These are phyloP conservation scores for Fistularia tabacaria DNA, from an alignment of 2,797 vertebrate species.

Conservation along the genomic window DNA sequence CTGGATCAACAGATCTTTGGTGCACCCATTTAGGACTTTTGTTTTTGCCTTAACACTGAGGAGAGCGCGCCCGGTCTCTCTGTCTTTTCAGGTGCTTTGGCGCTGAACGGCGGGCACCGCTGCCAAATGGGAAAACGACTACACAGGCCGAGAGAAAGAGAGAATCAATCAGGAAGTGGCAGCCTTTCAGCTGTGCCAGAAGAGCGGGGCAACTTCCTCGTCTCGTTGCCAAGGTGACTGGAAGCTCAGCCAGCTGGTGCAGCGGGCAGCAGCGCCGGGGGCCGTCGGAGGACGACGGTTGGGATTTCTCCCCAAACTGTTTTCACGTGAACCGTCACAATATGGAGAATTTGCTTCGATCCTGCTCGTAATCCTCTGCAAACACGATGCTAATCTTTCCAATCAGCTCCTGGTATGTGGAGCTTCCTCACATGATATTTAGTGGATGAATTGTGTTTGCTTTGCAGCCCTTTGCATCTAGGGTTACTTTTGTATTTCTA, in stretches of 20 bases:
- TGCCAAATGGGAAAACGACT: slow-evolving; percentile 65
- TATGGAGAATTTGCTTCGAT: slow-evolving; percentile 4
- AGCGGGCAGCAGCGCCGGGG: slow-evolving; percentile 42
- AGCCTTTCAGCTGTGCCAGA: slow-evolving; percentile 69
- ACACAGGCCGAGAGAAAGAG: slow-evolving; percentile 63
- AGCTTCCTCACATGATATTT: neutral
- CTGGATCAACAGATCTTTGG: slow-evolving; percentile 62
- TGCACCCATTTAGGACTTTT: slow-evolving; percentile 60
- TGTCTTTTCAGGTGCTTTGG: slow-evolving; percentile 54
- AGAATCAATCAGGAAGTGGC: slow-evolving; percentile 75
- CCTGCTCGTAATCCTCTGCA: slow-evolving; percentile 13
- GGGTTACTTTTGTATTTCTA: too few species aligned
- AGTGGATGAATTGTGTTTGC: neutral
- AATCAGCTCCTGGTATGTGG: neutral
- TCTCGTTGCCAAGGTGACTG: slow-evolving; percentile 68
- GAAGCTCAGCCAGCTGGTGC: slow-evolving; percentile 67
- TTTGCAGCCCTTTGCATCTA: neutral
- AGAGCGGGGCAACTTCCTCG: slow-evolving; percentile 73
- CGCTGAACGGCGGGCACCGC: slow-evolving; percentile 38
- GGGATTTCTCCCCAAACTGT: slow-evolving; percentile 34
- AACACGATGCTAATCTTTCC: slow-evolving; percentile 11
- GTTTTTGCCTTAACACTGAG: slow-evolving; percentile 43
- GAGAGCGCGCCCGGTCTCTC: slow-evolving; percentile 35
- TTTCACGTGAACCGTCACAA: slow-evolving; percentile 6
- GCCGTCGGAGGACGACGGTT: slow-evolving; percentile 43